Evolutionary conservation across 2,797 vertebrate species (phyloP).

Genomic region (Tenualosa thibaudeaui): DNA sequence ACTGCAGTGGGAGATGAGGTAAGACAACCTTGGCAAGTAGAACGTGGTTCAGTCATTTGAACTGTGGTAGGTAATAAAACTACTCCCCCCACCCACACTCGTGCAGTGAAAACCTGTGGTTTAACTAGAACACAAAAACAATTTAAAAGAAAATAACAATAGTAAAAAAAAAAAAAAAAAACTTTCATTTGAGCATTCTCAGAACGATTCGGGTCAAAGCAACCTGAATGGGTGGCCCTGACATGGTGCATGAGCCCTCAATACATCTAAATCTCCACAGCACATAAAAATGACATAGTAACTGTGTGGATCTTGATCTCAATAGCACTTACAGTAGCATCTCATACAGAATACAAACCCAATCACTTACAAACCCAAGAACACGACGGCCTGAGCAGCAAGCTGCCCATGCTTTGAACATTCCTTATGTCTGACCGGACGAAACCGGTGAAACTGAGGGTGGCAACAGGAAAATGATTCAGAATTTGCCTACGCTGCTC

Average conservation of each 20-base stretch:
- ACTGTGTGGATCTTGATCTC: not conserved
- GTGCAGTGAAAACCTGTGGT: not conserved
- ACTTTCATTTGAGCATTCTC: not conserved
- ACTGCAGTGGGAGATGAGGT: not conserved
- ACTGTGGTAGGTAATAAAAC: not conserved
- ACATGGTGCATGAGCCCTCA: not conserved
- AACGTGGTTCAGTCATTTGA: not conserved
- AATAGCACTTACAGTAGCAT: not conserved
- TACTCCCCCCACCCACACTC: not conserved
- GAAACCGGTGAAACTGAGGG: not conserved
- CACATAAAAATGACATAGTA: not conserved
- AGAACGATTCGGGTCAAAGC: not conserved
- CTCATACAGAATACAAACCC: not conserved
- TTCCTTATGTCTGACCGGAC: not conserved
- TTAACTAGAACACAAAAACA: not conserved
- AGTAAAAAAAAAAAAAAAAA: not conserved
- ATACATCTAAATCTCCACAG: not conserved
- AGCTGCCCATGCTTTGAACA: not conserved
- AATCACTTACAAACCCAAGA: not conserved
- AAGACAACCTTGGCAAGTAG: not conserved
- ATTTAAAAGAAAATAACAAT: not conserved
- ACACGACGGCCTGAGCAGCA: not conserved
- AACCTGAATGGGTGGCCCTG: not conserved
- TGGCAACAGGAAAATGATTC: slow-evolving; percentile 3
- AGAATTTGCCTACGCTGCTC: not conserved